Conservation (phyloP, 1,140 invertebrate species). For the Caenorhabditis elegans region WBcel235 BX284605.5:6749001-6749500, state of each 20-base stretch:
- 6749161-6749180: constrained; percentile 5
- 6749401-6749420: constrained; percentile 21
- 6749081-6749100: too few relatives aligned
- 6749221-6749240: background rate
- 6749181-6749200: constrained; percentile 16
- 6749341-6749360: background rate
- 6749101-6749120: too few relatives aligned
- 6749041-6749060: too few relatives aligned
- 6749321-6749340: background rate
- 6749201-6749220: background rate
- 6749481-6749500: background rate
- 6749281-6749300: constrained; percentile 12
- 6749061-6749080: too few relatives aligned
- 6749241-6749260: background rate
- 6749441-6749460: background rate
- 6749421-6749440: constrained; percentile 22
- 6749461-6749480: background rate
- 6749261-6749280: constrained; percentile 6
- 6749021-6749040: too few relatives aligned
- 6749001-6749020: too few relatives aligned
- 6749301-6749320: constrained; percentile 4
- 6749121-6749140: too few relatives aligned
- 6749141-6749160: too few relatives aligned
- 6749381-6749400: constrained; percentile 10
- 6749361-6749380: constrained; percentile 31